Evolutionary conservation across 2,797 vertebrate species (phyloP), one percentile per base, ranked within the genome.

Genomic region (Neoniphon sammara): DNA sequence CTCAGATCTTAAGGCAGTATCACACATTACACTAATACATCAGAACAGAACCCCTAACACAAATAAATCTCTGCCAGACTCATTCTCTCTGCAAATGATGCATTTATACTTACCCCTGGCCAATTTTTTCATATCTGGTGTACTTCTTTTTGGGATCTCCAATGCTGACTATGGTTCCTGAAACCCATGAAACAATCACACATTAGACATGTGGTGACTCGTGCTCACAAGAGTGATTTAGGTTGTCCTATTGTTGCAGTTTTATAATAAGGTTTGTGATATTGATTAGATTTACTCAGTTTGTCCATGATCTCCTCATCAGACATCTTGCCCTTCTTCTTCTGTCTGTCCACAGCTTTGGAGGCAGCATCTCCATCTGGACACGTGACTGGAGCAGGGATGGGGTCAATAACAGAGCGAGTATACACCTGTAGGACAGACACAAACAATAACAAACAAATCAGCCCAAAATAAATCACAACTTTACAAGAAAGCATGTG

Each of bases 91-190:
- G 15, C 30, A 69, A 65, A 21, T 15, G 10, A 23, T 11, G 11
- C 0, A 14, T 63, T 17, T 52, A 78, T 12, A 94, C 97, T 96
- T 86, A 99, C 98, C 98, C 98, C 81, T 99, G 97, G 21, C 98
- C 98, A 0, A 99, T 99, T 87, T 99, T 99, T 92, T 99, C 98
- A 15, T 97, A 99, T 96, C 97, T 93, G 36, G 97, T 99, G 75
- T 99, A 99, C 85, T 99, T 99, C 93, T 99, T 99, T 94, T 99
- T 99, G 62, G 97, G 98, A 89, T 99, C 98, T 68, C 97, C 97
- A 84, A 99, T 97, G 93, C 98, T 99, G 70, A 99, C 97, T 65
- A 99, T 98, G 77, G 96, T 98, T 94, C 97, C 97, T 98, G 81
- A 69, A 63, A 78, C 47, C 23, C 44, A 84, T 4, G 61, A 27